Percentiles rank a stretch among this genome's conserved stretches.
These are phyloP conservation scores for Lasius platythorax DNA, from an alignment of 2,888 invertebrate genomes.

Conservation along the genomic window DNA sequence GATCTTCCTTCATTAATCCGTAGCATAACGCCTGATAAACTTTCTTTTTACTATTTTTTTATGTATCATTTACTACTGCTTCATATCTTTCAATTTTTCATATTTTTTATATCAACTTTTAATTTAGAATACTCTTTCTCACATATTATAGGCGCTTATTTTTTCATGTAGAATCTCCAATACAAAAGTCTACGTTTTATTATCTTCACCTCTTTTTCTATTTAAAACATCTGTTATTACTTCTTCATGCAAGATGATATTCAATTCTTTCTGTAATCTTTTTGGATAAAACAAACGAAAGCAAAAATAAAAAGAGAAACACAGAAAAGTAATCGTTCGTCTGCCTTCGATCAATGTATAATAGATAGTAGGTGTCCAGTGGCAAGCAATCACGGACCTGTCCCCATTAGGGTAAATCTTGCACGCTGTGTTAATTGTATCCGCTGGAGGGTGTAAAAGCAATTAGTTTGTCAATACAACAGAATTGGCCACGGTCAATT, in stretches of 20 bases:
- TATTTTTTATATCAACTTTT: background rate
- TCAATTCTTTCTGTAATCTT: too few species aligned
- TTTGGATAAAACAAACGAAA: background rate
- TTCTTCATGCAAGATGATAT: too few species aligned
- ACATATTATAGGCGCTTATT: too few species aligned
- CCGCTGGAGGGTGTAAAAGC: conserved; percentile 48
- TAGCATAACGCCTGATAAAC: background rate
- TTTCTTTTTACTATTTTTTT: background rate
- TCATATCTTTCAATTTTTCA: background rate
- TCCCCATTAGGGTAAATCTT: conserved; percentile 28
- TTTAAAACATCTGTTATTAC: too few species aligned
- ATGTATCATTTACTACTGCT: background rate
- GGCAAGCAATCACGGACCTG: background rate
- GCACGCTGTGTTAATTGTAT: conserved; percentile 46
- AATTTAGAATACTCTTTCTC: background rate
- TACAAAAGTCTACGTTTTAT: too few species aligned
- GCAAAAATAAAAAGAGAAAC: background rate
- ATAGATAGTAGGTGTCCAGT: background rate
- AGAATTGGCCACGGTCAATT: conserved; percentile 1
- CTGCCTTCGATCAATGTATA: background rate
- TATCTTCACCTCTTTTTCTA: too few species aligned
- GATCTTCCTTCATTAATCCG: background rate
- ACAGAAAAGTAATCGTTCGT: background rate
- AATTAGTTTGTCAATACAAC: conserved; percentile 43
- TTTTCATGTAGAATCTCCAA: too few species aligned